Base-by-base conservation (phyloP, 2,888 invertebrate genomes). In the Corythucha ciliata region DNA sequence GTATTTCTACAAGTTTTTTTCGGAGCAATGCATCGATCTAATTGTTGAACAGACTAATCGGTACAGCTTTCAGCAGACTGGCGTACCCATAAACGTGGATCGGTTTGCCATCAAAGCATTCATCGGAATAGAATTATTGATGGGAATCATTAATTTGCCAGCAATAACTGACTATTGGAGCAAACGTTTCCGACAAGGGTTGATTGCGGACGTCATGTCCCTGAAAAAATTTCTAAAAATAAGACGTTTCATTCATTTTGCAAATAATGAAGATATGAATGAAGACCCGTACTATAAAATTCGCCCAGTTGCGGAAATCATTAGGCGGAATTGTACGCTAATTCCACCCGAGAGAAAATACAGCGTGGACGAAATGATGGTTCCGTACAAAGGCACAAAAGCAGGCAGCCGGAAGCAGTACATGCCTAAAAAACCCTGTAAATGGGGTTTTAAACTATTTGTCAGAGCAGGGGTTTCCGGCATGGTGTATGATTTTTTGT, bases 381-480 rank as follows among this genome's bases (percentile, higher is more conserved):
- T 66, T 5, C 63, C 64, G 12, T 65, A 65, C 53, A 66, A 65
- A 52, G 64, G 64, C 0, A 60, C 24, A 1, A 65, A 61, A 53
- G 65, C 65, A 1, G 66, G 64, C 1, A 63, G 54, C 6, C 46
- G 64, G 10, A 49, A 58, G 2, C 66, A 68, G 34, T 68, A 67
- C 39, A 64, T 64, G 36, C 62, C 62, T 42, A 61, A 63, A 4
- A 68, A 66, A 48, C 66, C 66, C 1, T 60, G 56, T 8, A 66
- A 66, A 32, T 68, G 65, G 64, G 66, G 67, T 1, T 64, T 64
- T 27, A 67, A 67, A 59, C 61, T 63, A 32, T 64, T 61, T 57
- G 64, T 64, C 2, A 33, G 65, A 18, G 63, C 64, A 33, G 65
- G 66, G 4, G 58, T 64, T n/a, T 59, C 61, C 24, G 67, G 65